These are phyloP conservation scores for Rattus rattus DNA, from an alignment of 2,113 vertebrate genomes.

Conservation along the genomic window DNA sequence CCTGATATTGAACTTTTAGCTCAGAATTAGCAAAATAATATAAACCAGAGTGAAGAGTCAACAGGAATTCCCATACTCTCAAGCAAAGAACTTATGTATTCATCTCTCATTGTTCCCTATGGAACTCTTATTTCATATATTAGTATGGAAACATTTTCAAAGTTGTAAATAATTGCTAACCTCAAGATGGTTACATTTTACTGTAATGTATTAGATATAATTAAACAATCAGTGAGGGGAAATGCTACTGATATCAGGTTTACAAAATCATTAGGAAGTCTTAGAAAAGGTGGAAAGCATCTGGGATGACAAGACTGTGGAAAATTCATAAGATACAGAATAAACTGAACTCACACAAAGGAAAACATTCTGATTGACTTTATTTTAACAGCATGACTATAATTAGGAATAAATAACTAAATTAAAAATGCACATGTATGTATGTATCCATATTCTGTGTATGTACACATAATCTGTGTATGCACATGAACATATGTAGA, in stretches of 20 bases:
- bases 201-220: background rate
- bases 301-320: background rate
- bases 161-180: background rate
- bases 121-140: background rate
- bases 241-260: background rate
- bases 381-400: background rate
- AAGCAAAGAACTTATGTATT: background rate
- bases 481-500: background rate
- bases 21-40: background rate
- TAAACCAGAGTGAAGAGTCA: background rate
- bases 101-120: background rate
- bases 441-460: no score
- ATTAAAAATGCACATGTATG: background rate
- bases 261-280: background rate
- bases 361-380: background rate
- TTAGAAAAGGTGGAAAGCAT: background rate
- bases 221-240: background rate
- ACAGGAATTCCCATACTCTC: no score
- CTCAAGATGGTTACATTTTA: background rate
- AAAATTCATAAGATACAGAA: background rate
- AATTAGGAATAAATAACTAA: background rate
- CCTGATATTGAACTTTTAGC: background rate
- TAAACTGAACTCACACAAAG: background rate
- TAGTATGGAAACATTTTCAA: background rate
- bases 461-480: no score